These are phyloP conservation scores for Aphis craccivora DNA, from an alignment of 1,140 invertebrate species.

Conservation along the genomic window DNA sequence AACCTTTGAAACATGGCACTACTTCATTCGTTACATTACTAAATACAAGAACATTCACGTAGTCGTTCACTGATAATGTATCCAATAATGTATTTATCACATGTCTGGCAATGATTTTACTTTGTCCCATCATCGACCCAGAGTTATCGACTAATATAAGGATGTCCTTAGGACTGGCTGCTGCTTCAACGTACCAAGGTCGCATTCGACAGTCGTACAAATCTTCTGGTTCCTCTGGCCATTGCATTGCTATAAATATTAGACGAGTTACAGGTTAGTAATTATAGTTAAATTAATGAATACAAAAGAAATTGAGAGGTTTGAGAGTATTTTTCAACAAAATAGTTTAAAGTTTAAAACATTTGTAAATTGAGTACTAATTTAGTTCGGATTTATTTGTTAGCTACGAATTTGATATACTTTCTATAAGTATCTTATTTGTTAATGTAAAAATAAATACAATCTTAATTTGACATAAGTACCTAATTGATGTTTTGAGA, in stretches of 20 bases:
- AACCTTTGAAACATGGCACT: slow-evolving; percentile 86
- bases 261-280: background rate
- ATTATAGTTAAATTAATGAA: no score
- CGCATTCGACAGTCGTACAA: slow-evolving; percentile 88
- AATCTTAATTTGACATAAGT: background rate
- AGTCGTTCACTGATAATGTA: slow-evolving; percentile 97
- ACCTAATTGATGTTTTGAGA: background rate
- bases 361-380: background rate
- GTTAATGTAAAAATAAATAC: background rate
- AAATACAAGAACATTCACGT: slow-evolving; percentile 94
- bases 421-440: background rate
- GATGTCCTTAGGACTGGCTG: slow-evolving; percentile 93
- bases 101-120: slow-evolving; percentile 91
- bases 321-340: background rate
- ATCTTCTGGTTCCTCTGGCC: slow-evolving; percentile 72
- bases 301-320: background rate
- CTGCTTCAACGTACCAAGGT: slow-evolving; percentile 96
- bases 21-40: slow-evolving; percentile 78
- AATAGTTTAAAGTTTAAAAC: background rate
- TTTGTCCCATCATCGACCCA: slow-evolving; percentile 95
- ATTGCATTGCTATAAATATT: slow-evolving; percentile 70
- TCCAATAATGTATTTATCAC: slow-evolving; percentile 95
- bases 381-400: background rate
- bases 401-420: background rate
- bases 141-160: slow-evolving; percentile 93